These are phyloP conservation scores for Dendrolimus punctatus DNA, from an alignment of 1,140 invertebrate genomes.

Conservation along the genomic window DNA sequence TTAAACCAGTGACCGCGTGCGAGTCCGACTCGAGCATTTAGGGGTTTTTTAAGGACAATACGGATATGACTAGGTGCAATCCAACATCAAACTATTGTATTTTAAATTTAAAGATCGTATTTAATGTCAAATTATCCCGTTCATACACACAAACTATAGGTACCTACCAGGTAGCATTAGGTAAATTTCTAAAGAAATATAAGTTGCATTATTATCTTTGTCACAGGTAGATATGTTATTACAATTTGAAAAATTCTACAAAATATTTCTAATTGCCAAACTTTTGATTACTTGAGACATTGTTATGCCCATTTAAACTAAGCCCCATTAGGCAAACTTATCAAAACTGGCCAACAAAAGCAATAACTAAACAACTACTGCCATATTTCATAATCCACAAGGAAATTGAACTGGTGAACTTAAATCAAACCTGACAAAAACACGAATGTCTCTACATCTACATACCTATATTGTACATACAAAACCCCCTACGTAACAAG, in stretches of 20 bases:
- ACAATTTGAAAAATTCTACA: too few relatives aligned
- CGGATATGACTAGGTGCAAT: too few relatives aligned
- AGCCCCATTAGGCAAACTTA: background rate
- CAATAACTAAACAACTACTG: background rate
- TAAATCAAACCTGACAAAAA: conserved; percentile 5
- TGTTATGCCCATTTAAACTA: background rate
- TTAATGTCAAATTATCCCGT: too few relatives aligned
- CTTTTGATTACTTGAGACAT: too few relatives aligned
- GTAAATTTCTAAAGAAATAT: too few relatives aligned
- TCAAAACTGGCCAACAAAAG: background rate
- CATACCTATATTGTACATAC: conserved; percentile 21
- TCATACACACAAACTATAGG: too few relatives aligned
- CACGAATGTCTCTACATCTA: conserved; percentile 26
- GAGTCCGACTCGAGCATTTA: background rate
- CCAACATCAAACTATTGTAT: too few relatives aligned
- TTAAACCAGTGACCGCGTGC: background rate
- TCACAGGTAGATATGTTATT: too few relatives aligned
- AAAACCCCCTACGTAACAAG: conserved; percentile 40
- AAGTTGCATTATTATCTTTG: too few relatives aligned
- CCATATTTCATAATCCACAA: background rate
- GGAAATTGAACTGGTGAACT: background rate
- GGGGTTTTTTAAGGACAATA: background rate
- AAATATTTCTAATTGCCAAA: too few relatives aligned
- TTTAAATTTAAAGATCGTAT: too few relatives aligned
- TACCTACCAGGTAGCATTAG: too few relatives aligned